Conservation (phyloP, 2,888 invertebrate species). For the Entomobrya multifasciata region DNA sequence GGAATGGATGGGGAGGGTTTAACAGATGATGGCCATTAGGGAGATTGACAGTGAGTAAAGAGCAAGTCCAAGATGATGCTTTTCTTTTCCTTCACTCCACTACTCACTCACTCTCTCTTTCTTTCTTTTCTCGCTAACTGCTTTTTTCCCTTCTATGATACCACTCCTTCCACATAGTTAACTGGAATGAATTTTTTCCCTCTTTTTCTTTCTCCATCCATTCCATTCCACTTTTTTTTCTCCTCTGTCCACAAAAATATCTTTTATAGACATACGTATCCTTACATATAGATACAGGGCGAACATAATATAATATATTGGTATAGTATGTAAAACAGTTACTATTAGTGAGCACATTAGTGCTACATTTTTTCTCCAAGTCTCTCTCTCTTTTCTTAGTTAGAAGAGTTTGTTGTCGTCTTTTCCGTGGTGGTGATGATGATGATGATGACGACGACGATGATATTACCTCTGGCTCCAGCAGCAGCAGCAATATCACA, state of each 20-base stretch:
- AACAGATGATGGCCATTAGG: constrained; percentile 75
- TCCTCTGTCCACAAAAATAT: constrained; percentile 62
- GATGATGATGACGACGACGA: constrained; percentile 27
- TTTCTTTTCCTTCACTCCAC: constrained; percentile 6
- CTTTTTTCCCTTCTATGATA: constrained; percentile 42
- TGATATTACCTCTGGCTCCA: constrained; percentile 57
- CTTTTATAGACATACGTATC: constrained; percentile 20
- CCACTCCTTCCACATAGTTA: constrained; percentile 30
- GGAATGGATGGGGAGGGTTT: constrained; percentile 66
- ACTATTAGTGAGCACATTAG: constrained; percentile 46
- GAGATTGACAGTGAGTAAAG: constrained; percentile 75
- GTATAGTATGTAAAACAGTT: constrained; percentile 34
- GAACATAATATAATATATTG: neutral
- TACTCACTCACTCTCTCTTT: constrained; percentile 11
- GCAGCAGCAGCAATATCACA: constrained; percentile 49
- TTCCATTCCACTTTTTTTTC: constrained; percentile 4
- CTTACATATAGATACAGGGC: neutral
- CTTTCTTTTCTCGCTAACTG: constrained; percentile 44
- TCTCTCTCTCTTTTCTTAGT: neutral
- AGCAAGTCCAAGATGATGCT: constrained; percentile 74
- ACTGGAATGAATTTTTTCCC: constrained; percentile 49
- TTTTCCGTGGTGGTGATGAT: constrained; percentile 10
- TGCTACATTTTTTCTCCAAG: constrained; percentile 30
- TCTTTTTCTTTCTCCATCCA: constrained; percentile 37
- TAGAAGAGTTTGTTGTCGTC: neutral